Evolutionary conservation across 2,797 vertebrate genomes (phyloP).

Genomic region (Neomorphus geoffroyi): DNA sequence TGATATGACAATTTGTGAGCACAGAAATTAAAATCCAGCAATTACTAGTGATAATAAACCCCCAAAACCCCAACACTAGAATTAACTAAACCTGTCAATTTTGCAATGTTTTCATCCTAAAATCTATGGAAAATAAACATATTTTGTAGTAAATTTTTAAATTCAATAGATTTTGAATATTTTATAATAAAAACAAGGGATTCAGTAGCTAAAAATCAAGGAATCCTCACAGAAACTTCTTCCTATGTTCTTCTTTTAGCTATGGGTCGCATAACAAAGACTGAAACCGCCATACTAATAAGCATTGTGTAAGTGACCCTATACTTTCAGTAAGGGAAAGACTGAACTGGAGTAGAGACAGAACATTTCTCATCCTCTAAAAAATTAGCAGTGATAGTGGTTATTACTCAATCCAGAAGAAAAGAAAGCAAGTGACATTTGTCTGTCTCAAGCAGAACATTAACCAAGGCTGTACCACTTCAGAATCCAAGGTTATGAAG

Average conservation of each 20-base stretch:
- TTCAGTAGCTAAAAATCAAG: background rate
- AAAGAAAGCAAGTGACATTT: background rate
- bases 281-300: background rate
- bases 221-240: background rate
- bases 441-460: background rate
- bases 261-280: background rate
- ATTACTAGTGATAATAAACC: background rate
- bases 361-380: background rate
- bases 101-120: background rate
- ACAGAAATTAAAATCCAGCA: background rate
- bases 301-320: background rate
- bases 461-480: background rate
- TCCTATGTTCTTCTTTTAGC: background rate
- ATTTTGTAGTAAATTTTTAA: background rate
- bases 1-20: background rate
- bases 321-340: background rate
- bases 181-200: background rate
- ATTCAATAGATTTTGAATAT: background rate
- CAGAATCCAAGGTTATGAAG: background rate
- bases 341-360: background rate
- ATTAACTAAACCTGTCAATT: background rate
- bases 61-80: background rate
- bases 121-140: background rate
- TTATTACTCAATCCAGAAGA: background rate
- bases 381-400: background rate